Base-by-base conservation (phyloP, 2,113 vertebrate genomes). In the Bambusicola thoracicus region DNA sequence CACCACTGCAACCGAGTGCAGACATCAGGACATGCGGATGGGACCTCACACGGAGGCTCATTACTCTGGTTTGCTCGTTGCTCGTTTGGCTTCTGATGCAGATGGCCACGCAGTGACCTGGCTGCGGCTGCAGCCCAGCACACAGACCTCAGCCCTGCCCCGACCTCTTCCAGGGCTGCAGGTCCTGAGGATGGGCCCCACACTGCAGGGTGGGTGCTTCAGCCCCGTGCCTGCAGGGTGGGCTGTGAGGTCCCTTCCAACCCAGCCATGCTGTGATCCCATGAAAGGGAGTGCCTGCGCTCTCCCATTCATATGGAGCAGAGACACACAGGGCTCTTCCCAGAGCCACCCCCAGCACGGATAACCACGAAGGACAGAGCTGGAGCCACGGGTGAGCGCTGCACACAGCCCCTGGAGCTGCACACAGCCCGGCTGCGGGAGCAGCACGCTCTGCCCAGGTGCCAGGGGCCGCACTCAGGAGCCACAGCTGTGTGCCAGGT, bases 391-490 rank as follows among this genome's bases (percentile, higher is more conserved):
- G 30, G 51, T 29, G 51, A 15, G 14, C 16, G 51, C 51, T 53
- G 55, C 55, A 11, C 30, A 32, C 55, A 56, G 55, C 17, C 55
- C 55, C 55, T 5, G 30, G 55, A 53, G 55, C 55, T 56, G 55
- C 55, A 56, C 30, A 7, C 53, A 55, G 53, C 53, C 10, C 2
- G 16, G 53, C 55, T 32, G 55, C 55, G n/a, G 32, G 55, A 53
- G 51, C 51, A 53, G 51, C 51, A 30, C 1, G 51, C 51, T 30
- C 0, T 0, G 24, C 3, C 6, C 73, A 19, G 61, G 4, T 16
- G 68, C 72, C 59, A 66, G 63, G 51, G 76, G 83, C 65, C 67
- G 8, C 49, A 43, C 80, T 73, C 62, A n/a, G 40, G 38, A 85
- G 68, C 18, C 81, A 22, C 29, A 38, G n/a, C 25, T 1, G 41